A percentile compares a stretch with the other conserved stretches of the same genome.
phyloP scores from a whole-genome alignment of 2,113 vertebrate species.

The Odontesthes bonariensis region DNA sequence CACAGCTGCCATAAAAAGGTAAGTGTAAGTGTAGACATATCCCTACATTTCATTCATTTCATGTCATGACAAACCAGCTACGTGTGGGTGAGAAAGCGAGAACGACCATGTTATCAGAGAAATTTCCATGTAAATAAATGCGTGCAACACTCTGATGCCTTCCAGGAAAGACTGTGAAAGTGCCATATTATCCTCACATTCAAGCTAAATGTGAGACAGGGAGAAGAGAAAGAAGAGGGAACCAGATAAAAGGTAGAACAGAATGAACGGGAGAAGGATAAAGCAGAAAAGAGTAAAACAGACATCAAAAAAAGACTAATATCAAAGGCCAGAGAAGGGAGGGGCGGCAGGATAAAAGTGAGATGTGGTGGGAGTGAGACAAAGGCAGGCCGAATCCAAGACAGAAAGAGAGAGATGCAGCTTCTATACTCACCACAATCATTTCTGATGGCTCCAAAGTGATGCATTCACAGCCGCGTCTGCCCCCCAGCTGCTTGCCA shows the following conservation, averaged over 20 bases:
- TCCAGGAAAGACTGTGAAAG: neutral
- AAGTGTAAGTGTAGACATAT: too few relatives aligned
- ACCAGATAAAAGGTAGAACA: neutral
- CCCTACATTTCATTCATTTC: neutral
- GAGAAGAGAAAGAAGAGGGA: neutral
- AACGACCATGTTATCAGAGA: neutral
- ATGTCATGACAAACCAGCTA: neutral
- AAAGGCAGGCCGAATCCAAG: slow-evolving; percentile 20
- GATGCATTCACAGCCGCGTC: slow-evolving; percentile 96
- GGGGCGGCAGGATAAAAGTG: slow-evolving; percentile 22
- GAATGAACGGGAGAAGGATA: neutral
- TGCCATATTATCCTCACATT: neutral
- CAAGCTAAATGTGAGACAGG: too few relatives aligned
- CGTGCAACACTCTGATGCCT: neutral
- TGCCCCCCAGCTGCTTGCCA: slow-evolving; percentile 96
- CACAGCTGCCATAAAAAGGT: too few relatives aligned
- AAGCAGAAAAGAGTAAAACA: neutral
- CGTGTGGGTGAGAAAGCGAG: neutral
- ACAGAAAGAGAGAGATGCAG: neutral
- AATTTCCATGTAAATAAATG: neutral
- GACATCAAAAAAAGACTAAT: slow-evolving; percentile 59
- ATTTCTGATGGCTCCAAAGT: slow-evolving; percentile 98
- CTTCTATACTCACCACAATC: slow-evolving; percentile 92
- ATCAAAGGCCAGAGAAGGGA: slow-evolving; percentile 48
- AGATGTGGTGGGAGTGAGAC: neutral